Base-by-base conservation (phyloP, 2,888 invertebrate genomes). In the Notodromas monacha region DNA sequence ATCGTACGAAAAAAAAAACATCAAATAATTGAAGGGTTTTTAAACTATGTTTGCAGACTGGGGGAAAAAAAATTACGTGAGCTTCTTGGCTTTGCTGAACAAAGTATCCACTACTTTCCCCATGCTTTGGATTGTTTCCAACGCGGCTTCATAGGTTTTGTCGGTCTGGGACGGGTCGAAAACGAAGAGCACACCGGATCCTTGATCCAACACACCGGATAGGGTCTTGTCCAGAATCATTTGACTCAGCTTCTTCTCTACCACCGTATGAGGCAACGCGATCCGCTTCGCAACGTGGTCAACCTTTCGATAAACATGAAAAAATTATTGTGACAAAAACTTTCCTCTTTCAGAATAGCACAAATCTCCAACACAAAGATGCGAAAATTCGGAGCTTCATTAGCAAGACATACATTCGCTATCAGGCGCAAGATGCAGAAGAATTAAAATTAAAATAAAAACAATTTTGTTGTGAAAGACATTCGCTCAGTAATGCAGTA, bases 201-300 rank as follows among this genome's bases (percentile, higher is more conserved):
- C 92, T 55, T 99, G 96, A 55, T 99, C 92, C 39, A 99, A 59
- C 40, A 92, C 92, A 13, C 92, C 89, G 54, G 69, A 65, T 40
- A 96, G 68, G 53, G 92, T 96, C 45, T 81, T 79, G 52, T 99
- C 96, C 49, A 99, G 57, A 47, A 99, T 96, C 96, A 99, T 99
- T 54, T 96, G 96, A 30, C 92, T 92, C 34, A 99, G 56, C 54
- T 99, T 99, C 55, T 86, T 84, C 53, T 99, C 96, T 31, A 99
- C 92, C 55, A 70, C 63, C 29, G 68, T 56, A 61, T 76, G 66
- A 8, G 77, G 69, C 36, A 89, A 57, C 42, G 76, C 70, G 53
- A 89, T 89, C 41, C 69, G 65, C 40, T 68, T 66, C 14, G 86
- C 77, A 40, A 89, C 69, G 52, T 81, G 79, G 37, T 73, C 65